A percentile compares a stretch with the other conserved stretches of the same genome.
Conservation (phyloP, 2,888 invertebrate species). For the Pristionchus fissidentatus region DNA sequence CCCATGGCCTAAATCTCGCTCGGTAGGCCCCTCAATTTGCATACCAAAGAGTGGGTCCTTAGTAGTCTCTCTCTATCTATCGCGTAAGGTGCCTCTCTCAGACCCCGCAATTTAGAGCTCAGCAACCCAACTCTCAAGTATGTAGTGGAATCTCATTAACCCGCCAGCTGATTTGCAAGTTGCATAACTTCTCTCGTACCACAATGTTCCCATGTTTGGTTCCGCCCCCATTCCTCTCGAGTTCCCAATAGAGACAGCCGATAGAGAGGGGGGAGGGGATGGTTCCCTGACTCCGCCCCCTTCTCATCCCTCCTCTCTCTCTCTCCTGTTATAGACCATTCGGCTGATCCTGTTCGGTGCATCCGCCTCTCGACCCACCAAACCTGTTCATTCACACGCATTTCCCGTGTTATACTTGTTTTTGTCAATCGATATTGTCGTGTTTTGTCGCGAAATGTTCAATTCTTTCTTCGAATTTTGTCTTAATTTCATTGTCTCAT, state of each 20-base stretch:
- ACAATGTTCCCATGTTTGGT: too few relatives aligned
- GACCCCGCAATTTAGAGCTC: conserved; percentile 45
- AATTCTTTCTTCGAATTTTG: not conserved
- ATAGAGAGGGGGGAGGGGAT: not conserved
- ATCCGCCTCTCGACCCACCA: conserved; percentile 10
- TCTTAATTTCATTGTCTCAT: not conserved
- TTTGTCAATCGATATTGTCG: not conserved
- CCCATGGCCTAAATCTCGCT: conserved; percentile 25
- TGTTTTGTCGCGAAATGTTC: not conserved
- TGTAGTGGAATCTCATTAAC: conserved; percentile 35
- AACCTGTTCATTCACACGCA: not conserved
- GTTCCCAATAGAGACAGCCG: conserved; percentile 20
- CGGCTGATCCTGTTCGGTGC: not conserved
- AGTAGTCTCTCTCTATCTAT: not conserved
- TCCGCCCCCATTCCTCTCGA: conserved; percentile 19
- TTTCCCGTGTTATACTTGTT: too few relatives aligned
- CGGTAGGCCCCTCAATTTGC: conserved; percentile 30
- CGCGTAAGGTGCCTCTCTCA: conserved; percentile 18
- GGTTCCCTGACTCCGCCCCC: conserved; percentile 22
- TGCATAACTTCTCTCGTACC: not conserved
- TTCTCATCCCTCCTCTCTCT: not conserved
- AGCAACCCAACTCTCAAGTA: not conserved
- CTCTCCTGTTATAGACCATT: not conserved
- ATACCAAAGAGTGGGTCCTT: conserved; percentile 22
- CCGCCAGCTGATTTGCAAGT: not conserved